Percentiles rank a stretch among this genome's conserved stretches.
phyloP scores from a whole-genome alignment of 2,797 vertebrate species.

The Typhlichthys subterraneus region DNA sequence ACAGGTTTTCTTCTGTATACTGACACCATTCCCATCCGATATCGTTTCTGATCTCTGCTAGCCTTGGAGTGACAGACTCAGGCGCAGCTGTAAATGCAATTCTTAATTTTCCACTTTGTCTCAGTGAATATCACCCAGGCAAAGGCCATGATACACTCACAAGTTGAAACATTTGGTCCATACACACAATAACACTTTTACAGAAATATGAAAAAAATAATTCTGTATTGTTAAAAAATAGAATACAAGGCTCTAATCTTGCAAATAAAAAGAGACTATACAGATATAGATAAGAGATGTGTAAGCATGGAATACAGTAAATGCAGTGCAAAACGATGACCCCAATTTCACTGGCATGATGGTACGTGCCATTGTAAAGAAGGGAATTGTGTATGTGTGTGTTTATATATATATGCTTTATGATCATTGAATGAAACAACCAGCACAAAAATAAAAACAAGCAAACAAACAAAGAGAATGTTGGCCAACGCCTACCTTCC shows the following conservation, averaged over 20 bases:
- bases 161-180: conserved; percentile 78
- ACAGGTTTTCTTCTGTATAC: conserved; percentile 65
- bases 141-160: conserved; percentile 38
- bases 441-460: conserved; percentile 46
- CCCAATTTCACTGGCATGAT: conserved; percentile 52
- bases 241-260: conserved; percentile 82
- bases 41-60: conserved; percentile 20
- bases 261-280: conserved; percentile 80
- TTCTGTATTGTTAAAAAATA: conserved; percentile 83
- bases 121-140: conserved; percentile 68
- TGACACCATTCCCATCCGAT: conserved; percentile 38
- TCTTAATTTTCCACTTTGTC: conserved; percentile 52
- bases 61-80: conserved; percentile 8
- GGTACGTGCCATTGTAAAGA: conserved; percentile 55
- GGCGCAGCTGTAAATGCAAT: conserved; percentile 47
- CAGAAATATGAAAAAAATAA: conserved; percentile 79
- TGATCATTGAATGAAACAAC: conserved; percentile 60
- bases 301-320: conserved; percentile 79
- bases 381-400: conserved; percentile 56
- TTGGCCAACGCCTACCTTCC: conserved; percentile 64
- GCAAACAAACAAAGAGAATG: conserved; percentile 39
- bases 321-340: conserved; percentile 80
- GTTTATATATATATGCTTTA: conserved; percentile 71
- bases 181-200: conserved; percentile 73
- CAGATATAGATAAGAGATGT: conserved; percentile 77